phyloP scores from a whole-genome alignment of 2,113 vertebrate genomes.

The Coracopsis vasa region DNA sequence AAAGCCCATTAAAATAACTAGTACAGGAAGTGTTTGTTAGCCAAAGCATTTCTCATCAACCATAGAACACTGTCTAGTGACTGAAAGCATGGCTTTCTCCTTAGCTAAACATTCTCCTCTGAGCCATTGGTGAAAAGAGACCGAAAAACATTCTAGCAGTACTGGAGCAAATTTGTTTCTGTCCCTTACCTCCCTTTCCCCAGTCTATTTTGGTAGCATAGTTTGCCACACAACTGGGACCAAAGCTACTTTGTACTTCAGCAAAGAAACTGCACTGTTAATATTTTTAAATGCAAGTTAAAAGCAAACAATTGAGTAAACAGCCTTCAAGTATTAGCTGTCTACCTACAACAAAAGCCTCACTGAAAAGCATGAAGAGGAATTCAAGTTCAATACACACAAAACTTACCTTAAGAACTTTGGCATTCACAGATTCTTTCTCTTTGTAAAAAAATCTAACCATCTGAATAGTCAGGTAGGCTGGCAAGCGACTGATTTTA shows the following conservation, averaged over 20 bases:
- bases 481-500: constrained; percentile 93
- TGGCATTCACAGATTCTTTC: constrained; percentile 98
- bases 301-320: not conserved
- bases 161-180: not conserved
- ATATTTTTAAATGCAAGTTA: not conserved
- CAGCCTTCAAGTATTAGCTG: not conserved
- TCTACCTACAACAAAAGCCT: not conserved
- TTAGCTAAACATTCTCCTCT: not conserved
- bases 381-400: not conserved
- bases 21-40: not conserved
- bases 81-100: not conserved
- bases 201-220: not conserved
- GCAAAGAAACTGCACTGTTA: not conserved
- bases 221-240: not conserved
- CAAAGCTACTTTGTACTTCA: not conserved
- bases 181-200: not conserved
- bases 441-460: constrained; percentile 99
- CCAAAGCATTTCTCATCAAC: not conserved
- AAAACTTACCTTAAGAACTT: constrained; percentile 91
- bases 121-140: not conserved
- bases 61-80: not conserved
- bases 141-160: not conserved
- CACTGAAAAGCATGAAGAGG: not conserved
- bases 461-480: constrained; percentile 98
- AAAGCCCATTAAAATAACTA: not conserved